Percentiles rank a stretch among this genome's conserved stretches.
phyloP scores from a whole-genome alignment of 2,888 invertebrate genomes.

The Flexamia atlantica region DNA sequence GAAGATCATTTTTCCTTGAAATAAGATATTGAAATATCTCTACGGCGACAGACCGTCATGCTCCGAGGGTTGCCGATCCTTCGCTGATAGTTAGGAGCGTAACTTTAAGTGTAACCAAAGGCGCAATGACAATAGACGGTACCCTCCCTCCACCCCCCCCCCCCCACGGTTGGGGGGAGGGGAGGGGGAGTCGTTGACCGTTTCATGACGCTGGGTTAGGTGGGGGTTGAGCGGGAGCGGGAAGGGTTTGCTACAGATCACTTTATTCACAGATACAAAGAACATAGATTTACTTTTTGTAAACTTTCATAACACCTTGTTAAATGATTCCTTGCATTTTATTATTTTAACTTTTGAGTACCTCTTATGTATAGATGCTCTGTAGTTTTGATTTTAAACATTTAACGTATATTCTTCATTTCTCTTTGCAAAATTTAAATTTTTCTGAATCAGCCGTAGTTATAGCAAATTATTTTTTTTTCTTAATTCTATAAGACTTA shows the following conservation, averaged over 20 bases:
- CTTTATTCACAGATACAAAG: conserved; percentile 45
- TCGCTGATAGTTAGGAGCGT: conserved; percentile 21
- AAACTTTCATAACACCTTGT: conserved; percentile 17
- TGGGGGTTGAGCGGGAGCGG: not conserved
- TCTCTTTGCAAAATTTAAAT: no score
- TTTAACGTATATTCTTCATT: no score
- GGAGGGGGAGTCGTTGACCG: conserved; percentile 44
- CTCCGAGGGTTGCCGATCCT: not conserved
- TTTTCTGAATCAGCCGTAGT: no score
- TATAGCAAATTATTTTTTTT: no score
- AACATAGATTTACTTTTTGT: no score
- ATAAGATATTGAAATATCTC: not conserved
- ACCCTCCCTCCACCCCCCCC: not conserved
- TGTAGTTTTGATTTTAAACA: no score
- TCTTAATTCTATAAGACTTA: no score
- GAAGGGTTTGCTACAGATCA: conserved; percentile 10
- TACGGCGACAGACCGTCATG: not conserved
- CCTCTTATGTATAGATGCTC: no score
- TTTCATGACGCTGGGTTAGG: conserved; percentile 46
- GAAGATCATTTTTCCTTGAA: no score
- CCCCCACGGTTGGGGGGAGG: not conserved
- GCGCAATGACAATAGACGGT: conserved; percentile 51
- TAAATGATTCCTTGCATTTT: no score
- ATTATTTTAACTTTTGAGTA: no score
- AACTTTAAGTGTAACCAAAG: conserved; percentile 50